Evolutionary conservation across 2,888 invertebrate species (phyloP).

Genomic region (Byasa hedistus): DNA sequence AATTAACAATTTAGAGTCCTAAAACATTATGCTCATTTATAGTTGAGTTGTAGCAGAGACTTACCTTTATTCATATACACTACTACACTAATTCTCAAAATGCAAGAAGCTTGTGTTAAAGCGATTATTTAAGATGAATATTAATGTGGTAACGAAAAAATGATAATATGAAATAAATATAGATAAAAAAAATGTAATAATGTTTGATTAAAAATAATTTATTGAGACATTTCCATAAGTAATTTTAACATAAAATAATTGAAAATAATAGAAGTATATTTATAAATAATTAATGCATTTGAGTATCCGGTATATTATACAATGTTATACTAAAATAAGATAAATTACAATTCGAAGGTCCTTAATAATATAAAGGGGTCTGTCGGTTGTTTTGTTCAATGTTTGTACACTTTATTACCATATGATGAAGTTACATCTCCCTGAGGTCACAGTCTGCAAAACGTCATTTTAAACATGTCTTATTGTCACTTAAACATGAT

Average conservation of each 20-base stretch:
- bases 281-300: conserved; percentile 24
- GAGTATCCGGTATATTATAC: conserved; percentile 30
- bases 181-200: conserved; percentile 16
- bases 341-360: conserved; percentile 27
- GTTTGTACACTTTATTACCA: conserved; percentile 23
- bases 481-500: conserved; percentile 14
- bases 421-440: conserved; percentile 10
- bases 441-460: neutral
- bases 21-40: no score
- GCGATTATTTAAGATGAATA: neutral
- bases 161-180: neutral
- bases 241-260: conserved; percentile 28
- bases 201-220: conserved; percentile 26
- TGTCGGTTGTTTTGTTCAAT: conserved; percentile 9
- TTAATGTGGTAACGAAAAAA: neutral
- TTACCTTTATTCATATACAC: no score
- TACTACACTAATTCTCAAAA: neutral
- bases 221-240: conserved; percentile 28
- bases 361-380: conserved; percentile 17
- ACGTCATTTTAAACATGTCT: conserved; percentile 9
- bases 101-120: neutral
- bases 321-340: conserved; percentile 17
- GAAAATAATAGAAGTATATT: conserved; percentile 13
- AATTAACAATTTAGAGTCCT: neutral
- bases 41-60: no score